Evolutionary conservation across 37 sponge, comb jelly and placozoan species (phyloP).

Genomic region (Halisarca cf. caerulea): DNA sequence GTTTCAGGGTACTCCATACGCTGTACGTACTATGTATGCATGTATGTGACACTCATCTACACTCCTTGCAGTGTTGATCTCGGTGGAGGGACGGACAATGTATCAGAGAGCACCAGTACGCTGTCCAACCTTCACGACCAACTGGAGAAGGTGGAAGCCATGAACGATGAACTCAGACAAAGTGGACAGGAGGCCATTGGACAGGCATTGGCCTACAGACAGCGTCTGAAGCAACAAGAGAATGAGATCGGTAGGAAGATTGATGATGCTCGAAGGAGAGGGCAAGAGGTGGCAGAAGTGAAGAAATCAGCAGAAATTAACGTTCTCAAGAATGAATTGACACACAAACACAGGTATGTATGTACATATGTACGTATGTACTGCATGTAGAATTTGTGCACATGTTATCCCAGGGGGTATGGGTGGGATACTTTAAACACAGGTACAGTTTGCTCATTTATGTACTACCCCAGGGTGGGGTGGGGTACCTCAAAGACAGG

Average conservation of each 20-base stretch:
- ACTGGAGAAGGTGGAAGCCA: conserved; percentile 19
- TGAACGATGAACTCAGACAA: conserved; percentile 11
- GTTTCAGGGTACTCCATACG: too few species aligned
- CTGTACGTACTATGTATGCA: too few species aligned
- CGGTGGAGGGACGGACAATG: background rate
- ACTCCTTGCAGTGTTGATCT: conserved; percentile 31
- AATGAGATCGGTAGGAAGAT: conserved; percentile 52
- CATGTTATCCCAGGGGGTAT: too few species aligned
- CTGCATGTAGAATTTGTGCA: too few species aligned
- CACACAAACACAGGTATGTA: conserved; percentile 58
- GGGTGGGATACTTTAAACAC: too few species aligned
- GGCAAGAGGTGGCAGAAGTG: conserved; percentile 54
- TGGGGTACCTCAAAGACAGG: too few species aligned
- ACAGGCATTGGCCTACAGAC: conserved; percentile 27
- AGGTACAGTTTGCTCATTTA: too few species aligned
- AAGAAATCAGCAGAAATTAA: conserved; percentile 68
- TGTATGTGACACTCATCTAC: too few species aligned
- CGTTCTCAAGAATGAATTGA: conserved; percentile 51
- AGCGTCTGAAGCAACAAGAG: conserved; percentile 35
- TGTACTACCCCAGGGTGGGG: too few species aligned
- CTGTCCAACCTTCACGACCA: background rate
- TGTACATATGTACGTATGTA: too few species aligned
- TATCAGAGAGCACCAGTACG: background rate
- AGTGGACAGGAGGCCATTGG: background rate
- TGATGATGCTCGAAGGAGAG: conserved; percentile 52